Evolutionary conservation across 1,140 invertebrate species (phyloP).

Genomic region (Zaprionus lachaisei): DNA sequence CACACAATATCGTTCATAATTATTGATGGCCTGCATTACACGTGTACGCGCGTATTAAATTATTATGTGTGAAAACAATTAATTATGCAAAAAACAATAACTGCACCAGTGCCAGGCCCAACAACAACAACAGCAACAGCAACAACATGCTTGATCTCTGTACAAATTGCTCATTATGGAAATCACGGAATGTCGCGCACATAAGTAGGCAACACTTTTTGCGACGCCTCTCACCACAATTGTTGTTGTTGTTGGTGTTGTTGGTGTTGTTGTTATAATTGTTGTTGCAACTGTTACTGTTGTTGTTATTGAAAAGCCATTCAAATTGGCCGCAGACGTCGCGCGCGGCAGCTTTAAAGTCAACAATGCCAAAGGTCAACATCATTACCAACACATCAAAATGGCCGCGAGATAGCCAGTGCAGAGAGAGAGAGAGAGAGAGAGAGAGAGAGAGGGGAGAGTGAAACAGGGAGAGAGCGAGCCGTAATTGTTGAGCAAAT

Average conservation of each 20-base stretch:
- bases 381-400: constrained; percentile 66
- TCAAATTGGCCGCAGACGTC: constrained; percentile 60
- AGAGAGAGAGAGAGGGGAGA: not conserved
- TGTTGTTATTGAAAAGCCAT: constrained; percentile 75
- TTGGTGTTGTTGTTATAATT: not conserved
- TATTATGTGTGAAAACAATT: constrained; percentile 84
- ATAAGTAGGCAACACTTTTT: constrained; percentile 69
- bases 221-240: not conserved
- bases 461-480: constrained; percentile 9
- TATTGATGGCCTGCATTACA: constrained; percentile 74
- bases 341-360: constrained; percentile 35
- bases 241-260: not conserved
- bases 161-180: constrained; percentile 72
- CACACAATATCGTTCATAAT: constrained; percentile 65
- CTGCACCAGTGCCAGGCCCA: not conserved
- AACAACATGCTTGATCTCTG: constrained; percentile 5
- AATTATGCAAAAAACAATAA: constrained; percentile 77
- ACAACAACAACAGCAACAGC: constrained; percentile 7
- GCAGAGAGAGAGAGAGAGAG: not conserved
- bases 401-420: constrained; percentile 28
- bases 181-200: constrained; percentile 52
- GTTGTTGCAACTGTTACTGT: not conserved
- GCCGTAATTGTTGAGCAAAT: constrained; percentile 71
- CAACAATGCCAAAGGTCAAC: constrained; percentile 52
- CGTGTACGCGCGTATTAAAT: constrained; percentile 77